phyloP scores from a whole-genome alignment of 1,140 invertebrate species.

The Drosophila sp. region DNA sequence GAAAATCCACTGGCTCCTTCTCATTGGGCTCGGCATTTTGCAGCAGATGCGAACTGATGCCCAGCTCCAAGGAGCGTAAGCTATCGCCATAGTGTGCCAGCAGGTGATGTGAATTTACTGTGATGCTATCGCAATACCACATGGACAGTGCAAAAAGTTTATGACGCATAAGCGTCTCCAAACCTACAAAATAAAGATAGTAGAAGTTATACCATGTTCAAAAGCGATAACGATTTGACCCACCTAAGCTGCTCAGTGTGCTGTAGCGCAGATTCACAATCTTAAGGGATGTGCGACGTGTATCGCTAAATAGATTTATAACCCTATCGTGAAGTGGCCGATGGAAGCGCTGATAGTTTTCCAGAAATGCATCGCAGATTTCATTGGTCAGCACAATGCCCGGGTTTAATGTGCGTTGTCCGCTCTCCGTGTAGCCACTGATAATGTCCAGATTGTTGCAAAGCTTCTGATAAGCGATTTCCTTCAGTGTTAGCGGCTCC shows the following conservation, averaged over 20 bases:
- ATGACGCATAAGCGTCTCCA: slow-evolving; percentile 89
- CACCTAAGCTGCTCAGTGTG: slow-evolving; percentile 86
- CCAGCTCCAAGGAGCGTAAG: slow-evolving; percentile 84
- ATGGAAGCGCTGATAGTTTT: slow-evolving; percentile 87
- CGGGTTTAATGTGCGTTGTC: slow-evolving; percentile 56
- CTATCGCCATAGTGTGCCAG: slow-evolving; percentile 84
- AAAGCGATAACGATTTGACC: too few species aligned
- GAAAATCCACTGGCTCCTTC: slow-evolving; percentile 84
- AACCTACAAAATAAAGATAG: slow-evolving; percentile 51
- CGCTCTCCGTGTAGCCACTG: slow-evolving; percentile 70
- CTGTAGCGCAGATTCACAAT: slow-evolving; percentile 89
- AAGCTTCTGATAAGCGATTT: slow-evolving; percentile 88
- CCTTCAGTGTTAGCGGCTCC: slow-evolving; percentile 85
- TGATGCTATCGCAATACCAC: slow-evolving; percentile 89
- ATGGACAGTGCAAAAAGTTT: slow-evolving; percentile 90
- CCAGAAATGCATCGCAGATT: slow-evolving; percentile 87
- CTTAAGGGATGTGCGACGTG: slow-evolving; percentile 88
- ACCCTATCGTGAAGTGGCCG: slow-evolving; percentile 87
- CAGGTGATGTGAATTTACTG: slow-evolving; percentile 85
- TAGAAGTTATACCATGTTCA: too few species aligned
- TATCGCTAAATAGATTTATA: slow-evolving; percentile 90
- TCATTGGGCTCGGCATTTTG: slow-evolving; percentile 78
- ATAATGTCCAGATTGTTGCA: slow-evolving; percentile 88
- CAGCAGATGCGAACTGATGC: slow-evolving; percentile 85
- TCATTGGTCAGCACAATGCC: slow-evolving; percentile 82